phyloP scores from a whole-genome alignment of 2,113 vertebrate species.

The human region DNA sequence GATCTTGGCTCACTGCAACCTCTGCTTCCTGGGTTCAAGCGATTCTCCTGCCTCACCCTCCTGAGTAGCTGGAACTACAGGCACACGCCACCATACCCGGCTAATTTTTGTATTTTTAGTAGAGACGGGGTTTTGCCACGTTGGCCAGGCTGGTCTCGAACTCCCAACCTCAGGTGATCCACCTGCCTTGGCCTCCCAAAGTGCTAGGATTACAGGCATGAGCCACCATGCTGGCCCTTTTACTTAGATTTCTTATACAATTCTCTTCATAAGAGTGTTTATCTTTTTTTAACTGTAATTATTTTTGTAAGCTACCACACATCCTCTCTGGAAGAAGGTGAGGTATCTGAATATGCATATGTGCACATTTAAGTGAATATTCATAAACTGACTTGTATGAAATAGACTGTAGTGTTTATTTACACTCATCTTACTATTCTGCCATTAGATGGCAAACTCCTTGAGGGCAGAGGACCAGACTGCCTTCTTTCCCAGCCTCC shows the following conservation, averaged over 20 bases:
- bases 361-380: background rate
- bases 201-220: too few species aligned
- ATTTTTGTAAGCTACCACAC: background rate
- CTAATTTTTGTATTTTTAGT: too few species aligned
- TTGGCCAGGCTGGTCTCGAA: too few species aligned
- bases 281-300: background rate
- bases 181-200: too few species aligned
- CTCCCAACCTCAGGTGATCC: too few species aligned
- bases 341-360: background rate
- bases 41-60: too few species aligned
- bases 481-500: background rate
- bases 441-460: background rate
- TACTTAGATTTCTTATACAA: background rate
- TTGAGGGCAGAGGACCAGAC: background rate
- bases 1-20: too few species aligned
- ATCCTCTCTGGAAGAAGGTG: background rate
- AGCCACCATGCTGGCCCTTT: background rate
- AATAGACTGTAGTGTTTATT: background rate
- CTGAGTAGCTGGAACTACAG: too few species aligned
- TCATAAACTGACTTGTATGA: background rate
- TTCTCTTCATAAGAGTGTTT: background rate
- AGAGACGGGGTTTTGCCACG: too few species aligned
- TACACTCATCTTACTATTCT: background rate
- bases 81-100: rapidly evolving
- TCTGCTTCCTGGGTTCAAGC: too few species aligned